Evolutionary conservation across 2,113 vertebrate genomes (phyloP), one percentile per base, ranked within the genome.

Genomic region (Hyaena hyaena): DNA sequence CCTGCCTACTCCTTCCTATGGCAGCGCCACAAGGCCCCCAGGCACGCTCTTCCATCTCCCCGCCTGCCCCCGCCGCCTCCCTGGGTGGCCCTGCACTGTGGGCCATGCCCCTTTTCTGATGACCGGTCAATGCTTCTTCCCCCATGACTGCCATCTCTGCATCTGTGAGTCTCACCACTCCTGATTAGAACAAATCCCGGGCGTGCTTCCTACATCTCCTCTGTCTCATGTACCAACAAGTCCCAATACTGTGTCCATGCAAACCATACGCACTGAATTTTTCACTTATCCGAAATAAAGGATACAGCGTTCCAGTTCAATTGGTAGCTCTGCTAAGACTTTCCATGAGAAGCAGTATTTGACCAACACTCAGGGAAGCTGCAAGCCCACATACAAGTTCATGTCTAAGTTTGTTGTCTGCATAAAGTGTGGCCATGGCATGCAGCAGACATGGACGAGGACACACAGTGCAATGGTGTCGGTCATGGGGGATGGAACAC

Each of bases 241-340:
- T 39, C 43, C 53, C 81, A 68, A n/a, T 35, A 63, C 35, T 43
- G 16, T 24, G 35, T 82, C 71, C 74, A 68, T 53, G 23, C 11
- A 53, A 35, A 86, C 21, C 63, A n/a, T 11, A 69, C 28, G 5
- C 3, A n/a, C 39, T 35, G 19, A 63, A 53, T 35, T 19, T 89
- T 80, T 90, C 94, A 88, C 58, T 91, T 23, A 76, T 50, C 71
- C 88, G 90, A 95, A 95, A 63, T 87, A 81, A 95, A 50, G 58
- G 24, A 50, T 24, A 71, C 16, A 14, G 71, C 50, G 84, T 87
- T 66, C 69, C 12, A 65, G 65, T 66, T 96, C 55, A 84, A 23
- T 71, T 79, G 74, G 74, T 6, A 82, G 48, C 43, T 43, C 3
- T 5, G 5, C 76, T 4, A 31, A 69, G 76, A n/a, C 10, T 43